Base-by-base conservation (phyloP, 1,140 invertebrate species). In the Cyclina sinensis region DNA sequence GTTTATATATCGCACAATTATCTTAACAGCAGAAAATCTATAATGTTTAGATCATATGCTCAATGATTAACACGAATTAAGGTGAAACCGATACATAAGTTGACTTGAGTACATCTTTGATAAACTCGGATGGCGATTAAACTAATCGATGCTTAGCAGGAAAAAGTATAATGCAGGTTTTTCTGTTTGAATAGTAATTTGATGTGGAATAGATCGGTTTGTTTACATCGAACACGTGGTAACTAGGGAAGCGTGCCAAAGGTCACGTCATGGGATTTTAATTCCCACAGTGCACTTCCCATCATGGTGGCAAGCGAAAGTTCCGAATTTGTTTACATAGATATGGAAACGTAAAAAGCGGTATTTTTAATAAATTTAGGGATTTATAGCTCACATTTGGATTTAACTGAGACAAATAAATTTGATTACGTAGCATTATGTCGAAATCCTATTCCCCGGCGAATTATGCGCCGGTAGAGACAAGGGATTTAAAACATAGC, bases 221-320 rank as follows among this genome's bases (percentile, higher is more conserved):
- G 85, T 87, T 87, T 87, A 87, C 85, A 87, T 79, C 46, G 39
- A 80, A 51, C 74, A 87, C 85, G 85, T 87, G 85, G 85, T 87
- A 48, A 87, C 85, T 80, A 87, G 59, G 85, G 84, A 78, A 62
- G 76, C 57, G 76, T 57, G 74, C 80, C 85, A 87, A 51, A 87
- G 85, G 85, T 87, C 85, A 70, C 0, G 37, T 87, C 85, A 80
- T 0, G 37, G 27, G 27, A 51, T 70, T 62, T 62, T 43, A 87
- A 43, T 43, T 87, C 85, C 85, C 85, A 87, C 21, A 87, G 43
- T 87, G 85, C 85, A 87, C 35, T 87, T 24, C 30, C 24, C 59
- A 78, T 68, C 21, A 87, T 87, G 54, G 85, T 78, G 74, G 85
- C 7, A 54, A 37, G 27, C 12, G 85, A 87, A 48, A 24, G 43